A percentile compares a stretch with the other conserved stretches of the same genome.
These are phyloP conservation scores for Mandrillus leucophaeus DNA, from an alignment of 2,113 vertebrate genomes.

Conservation along the genomic window DNA sequence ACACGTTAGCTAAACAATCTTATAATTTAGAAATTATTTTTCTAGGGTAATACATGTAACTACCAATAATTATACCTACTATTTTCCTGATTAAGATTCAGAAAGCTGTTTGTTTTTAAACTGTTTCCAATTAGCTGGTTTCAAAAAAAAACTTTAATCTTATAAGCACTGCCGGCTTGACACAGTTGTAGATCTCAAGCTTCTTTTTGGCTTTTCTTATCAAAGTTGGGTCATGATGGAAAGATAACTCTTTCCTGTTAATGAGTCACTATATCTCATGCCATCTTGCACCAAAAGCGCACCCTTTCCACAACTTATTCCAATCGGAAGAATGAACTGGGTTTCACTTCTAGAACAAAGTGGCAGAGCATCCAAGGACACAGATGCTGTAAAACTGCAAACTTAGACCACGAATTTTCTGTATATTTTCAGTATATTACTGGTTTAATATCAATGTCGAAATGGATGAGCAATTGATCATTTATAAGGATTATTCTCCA, in stretches of 20 bases:
- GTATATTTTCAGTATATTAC: neutral
- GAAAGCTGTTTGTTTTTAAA: slow-evolving; percentile 44
- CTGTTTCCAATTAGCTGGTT: slow-evolving; percentile 25
- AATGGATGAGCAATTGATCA: neutral
- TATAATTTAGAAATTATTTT: slow-evolving; percentile 43
- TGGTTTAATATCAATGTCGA: neutral
- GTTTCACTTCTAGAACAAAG: slow-evolving; percentile 13
- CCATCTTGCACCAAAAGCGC: neutral
- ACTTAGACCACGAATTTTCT: neutral
- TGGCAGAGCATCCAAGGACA: neutral
- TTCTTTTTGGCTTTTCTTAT: neutral
- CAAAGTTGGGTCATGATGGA: neutral
- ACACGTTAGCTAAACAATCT: neutral
- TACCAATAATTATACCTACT: slow-evolving; percentile 39
- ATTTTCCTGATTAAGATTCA: slow-evolving; percentile 22
- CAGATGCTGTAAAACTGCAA: neutral
- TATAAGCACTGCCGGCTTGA: neutral
- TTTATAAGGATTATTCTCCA: neutral
- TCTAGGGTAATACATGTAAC: slow-evolving; percentile 28
- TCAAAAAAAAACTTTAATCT: neutral
- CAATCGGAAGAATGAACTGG: neutral
- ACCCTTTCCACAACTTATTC: neutral
- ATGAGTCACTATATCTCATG: neutral
- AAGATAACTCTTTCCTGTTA: neutral
- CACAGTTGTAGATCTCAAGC: neutral